These are phyloP conservation scores for Drosophila austrosaltans DNA, from an alignment of 2,888 invertebrate genomes.

Conservation along the genomic window DNA sequence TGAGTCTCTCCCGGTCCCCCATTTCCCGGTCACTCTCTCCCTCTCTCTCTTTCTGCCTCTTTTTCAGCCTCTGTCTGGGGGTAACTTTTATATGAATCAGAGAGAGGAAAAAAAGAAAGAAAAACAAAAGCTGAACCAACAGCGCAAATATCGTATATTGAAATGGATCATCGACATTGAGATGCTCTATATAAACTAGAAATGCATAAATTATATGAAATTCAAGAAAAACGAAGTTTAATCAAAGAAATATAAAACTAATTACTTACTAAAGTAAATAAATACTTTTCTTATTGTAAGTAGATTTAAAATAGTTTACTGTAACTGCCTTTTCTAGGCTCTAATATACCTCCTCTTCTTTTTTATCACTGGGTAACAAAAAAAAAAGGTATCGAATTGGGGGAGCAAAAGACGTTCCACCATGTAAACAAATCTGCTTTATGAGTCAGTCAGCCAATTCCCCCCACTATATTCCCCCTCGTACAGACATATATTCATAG, in stretches of 20 bases:
- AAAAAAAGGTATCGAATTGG: constrained; percentile 9
- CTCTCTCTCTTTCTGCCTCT: background rate
- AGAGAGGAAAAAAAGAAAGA: background rate
- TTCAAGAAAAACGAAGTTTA: too few species aligned
- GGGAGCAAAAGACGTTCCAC: constrained; percentile 11
- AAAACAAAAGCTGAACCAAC: constrained; percentile 2
- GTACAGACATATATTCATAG: background rate
- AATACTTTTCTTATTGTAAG: too few species aligned
- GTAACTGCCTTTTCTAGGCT: too few species aligned
- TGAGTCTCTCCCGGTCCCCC: constrained; percentile 12
- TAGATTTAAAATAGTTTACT: too few species aligned
- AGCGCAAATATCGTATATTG: background rate
- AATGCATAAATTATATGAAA: too few species aligned
- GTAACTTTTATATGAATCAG: constrained; percentile 50
- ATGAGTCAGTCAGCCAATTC: constrained; percentile 50
- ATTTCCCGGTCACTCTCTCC: constrained; percentile 15
- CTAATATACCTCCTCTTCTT: too few species aligned
- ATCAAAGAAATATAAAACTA: too few species aligned
- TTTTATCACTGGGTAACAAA: background rate
- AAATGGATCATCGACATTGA: background rate
- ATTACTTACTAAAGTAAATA: too few species aligned
- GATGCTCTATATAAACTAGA: background rate
- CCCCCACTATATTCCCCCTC: background rate
- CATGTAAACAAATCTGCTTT: constrained; percentile 51
- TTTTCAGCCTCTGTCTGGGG: background rate